Base-by-base conservation (phyloP, 1,140 invertebrate species). In the Drosophila ogumai region DNA sequence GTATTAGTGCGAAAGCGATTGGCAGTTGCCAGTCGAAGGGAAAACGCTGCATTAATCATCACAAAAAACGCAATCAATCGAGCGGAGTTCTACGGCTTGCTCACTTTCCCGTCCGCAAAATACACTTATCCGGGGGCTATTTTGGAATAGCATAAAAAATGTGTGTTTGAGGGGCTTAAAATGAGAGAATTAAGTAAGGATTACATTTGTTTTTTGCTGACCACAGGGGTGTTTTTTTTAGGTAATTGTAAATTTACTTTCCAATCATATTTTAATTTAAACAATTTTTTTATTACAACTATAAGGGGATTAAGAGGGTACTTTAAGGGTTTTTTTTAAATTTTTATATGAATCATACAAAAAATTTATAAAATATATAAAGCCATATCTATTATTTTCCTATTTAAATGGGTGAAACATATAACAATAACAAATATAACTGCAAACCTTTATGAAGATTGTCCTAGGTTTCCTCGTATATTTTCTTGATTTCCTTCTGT, bases 31-130 rank as follows among this genome's bases (percentile, higher is more conserved):
- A 55, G 31, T 64, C 13, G 56, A 43, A 64, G 41, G 67, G 38
- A 60, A 72, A 49, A 31, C 32, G 58, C 28, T 65, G 78, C 69
- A 79, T 86, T 86, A 79, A 82, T 82, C 75, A 82, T 76, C 25
- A 38, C 52, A 88, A 76, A 86, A 87, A 88, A 82, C 61, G 82
- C 79, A 87, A 88, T 86, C 82, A 86, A 86, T 86, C 84, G 82
- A 57, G 41, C 72, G 63, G 63, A 75, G 59, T 68, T 79, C 28
- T 80, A 72, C 25, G 41, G 43, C 59, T 50, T 50, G 60, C 44
- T 31, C 13, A 66, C 47, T 65, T 57, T n/a, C 10, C 17, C 57
- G 19, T 44, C 12, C 13, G 28, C 34, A n/a, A 19, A 47, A 64
- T 74, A 73, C 65, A 38, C 66, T 71, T 50, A 58, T 50, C 55